A percentile compares a stretch with the other conserved stretches of the same genome.
phyloP scores from a whole-genome alignment of 1,140 invertebrate species.

The Drosophila gunungcola region DNA sequence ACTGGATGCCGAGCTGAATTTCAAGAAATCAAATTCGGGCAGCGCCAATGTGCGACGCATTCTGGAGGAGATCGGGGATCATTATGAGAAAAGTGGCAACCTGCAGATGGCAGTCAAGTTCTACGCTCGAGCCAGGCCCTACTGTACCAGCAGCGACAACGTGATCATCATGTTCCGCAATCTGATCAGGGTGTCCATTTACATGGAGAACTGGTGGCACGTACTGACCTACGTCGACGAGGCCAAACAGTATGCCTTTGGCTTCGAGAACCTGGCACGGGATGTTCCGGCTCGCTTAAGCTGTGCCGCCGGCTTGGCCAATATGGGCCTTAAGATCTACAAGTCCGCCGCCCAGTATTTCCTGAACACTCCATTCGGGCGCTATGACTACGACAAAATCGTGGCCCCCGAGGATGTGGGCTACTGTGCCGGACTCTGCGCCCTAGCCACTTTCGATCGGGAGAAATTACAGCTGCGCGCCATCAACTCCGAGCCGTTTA shows the following conservation, averaged over 20 bases:
- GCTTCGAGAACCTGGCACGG: slow-evolving; percentile 30
- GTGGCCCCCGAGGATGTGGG: slow-evolving; percentile 59
- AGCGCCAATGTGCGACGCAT: slow-evolving; percentile 53
- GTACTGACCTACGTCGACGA: slow-evolving; percentile 70
- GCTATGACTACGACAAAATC: slow-evolving; percentile 59
- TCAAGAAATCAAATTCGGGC: slow-evolving; percentile 62
- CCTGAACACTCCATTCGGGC: slow-evolving; percentile 33
- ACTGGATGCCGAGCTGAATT: slow-evolving; percentile 63
- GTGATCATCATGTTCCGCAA: slow-evolving; percentile 66
- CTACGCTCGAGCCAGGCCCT: slow-evolving; percentile 56
- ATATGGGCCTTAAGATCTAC: slow-evolving; percentile 60
- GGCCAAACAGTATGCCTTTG: slow-evolving; percentile 60
- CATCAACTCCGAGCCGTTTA: slow-evolving; percentile 41
- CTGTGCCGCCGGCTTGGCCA: slow-evolving; percentile 60
- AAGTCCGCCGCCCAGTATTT: slow-evolving; percentile 61
- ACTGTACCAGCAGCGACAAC: slow-evolving; percentile 66
- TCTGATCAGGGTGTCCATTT: slow-evolving; percentile 61
- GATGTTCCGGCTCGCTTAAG: slow-evolving; percentile 46
- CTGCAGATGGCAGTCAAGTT: slow-evolving; percentile 61
- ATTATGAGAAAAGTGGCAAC: slow-evolving; percentile 62
- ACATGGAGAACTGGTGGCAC: slow-evolving; percentile 72
- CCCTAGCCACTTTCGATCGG: slow-evolving; percentile 51
- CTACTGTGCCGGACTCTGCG: slow-evolving; percentile 56
- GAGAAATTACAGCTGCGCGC: slow-evolving; percentile 16
- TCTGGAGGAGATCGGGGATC: slow-evolving; percentile 69